phyloP scores from a whole-genome alignment of 2,888 invertebrate species.

The Thymelicus sylvestris region DNA sequence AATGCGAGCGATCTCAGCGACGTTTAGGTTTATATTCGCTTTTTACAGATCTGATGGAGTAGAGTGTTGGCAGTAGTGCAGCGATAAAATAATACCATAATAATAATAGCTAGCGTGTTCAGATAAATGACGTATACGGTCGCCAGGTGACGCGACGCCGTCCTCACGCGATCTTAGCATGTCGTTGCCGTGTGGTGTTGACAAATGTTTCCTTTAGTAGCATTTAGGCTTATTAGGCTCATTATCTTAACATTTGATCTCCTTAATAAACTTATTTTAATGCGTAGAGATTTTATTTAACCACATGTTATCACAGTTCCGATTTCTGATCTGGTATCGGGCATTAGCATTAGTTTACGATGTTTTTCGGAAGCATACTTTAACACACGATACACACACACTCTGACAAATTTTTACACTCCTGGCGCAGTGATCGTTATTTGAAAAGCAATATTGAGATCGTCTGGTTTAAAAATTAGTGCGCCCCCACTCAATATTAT shows the following conservation, averaged over 20 bases:
- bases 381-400: too few relatives aligned
- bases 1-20: slow-evolving; percentile 82
- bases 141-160: slow-evolving; percentile 55
- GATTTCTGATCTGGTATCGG: too few relatives aligned
- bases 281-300: neutral
- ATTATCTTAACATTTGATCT: slow-evolving; percentile 45
- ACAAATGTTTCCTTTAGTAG: slow-evolving; percentile 47
- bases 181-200: slow-evolving; percentile 47
- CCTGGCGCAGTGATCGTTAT: too few relatives aligned
- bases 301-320: too few relatives aligned
- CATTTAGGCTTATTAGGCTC: slow-evolving; percentile 42
- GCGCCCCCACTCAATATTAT: too few relatives aligned
- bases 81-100: slow-evolving; percentile 67
- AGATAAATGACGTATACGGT: slow-evolving; percentile 61
- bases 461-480: too few relatives aligned
- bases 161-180: slow-evolving; percentile 48
- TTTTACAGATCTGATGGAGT: slow-evolving; percentile 71
- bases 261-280: slow-evolving; percentile 15
- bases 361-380: too few relatives aligned
- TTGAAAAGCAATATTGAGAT: too few relatives aligned
- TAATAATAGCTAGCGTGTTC: slow-evolving; percentile 62
- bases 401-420: too few relatives aligned
- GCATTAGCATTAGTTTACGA: too few relatives aligned
- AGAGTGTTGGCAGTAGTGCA: slow-evolving; percentile 62
- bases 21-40: slow-evolving; percentile 84